Base-by-base conservation (phyloP, 2,797 vertebrate species). In the Enteromius trimaculatus region DNA sequence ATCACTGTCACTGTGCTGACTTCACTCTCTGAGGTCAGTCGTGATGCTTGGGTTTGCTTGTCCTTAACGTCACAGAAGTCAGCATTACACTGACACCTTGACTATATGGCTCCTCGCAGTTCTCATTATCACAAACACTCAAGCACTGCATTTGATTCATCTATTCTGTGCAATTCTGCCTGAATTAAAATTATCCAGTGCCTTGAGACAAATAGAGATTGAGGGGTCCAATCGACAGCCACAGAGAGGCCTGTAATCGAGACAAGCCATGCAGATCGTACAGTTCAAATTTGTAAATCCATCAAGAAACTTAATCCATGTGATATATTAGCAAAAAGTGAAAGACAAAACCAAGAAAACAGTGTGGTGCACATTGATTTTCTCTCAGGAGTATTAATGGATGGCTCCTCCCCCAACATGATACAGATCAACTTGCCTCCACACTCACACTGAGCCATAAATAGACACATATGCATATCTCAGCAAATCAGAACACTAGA, bases 271-370 rank as follows among this genome's bases (percentile, higher is more conserved):
- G 53, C 70, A 42, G 53, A 75, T 16, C 37, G 53, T 39, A 39
- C 34, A 29, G 26, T 60, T 81, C n/a, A 17, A 51, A 23, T 69
- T 68, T 76, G 10, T 49, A 58, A 66, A 80, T 82, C 69, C 85
- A 68, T 84, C 66, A 47, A 79, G 69, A 68, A 86, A 86, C 84
- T 55, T 34, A 8, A 83, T 69, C 84, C 64, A 39, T 66, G 42
- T 81, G 83, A 84, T 71, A 9, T 80, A 79, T 80, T 77, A 76
- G 13, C 51, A 75, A 31, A 75, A 26, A 75, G 62, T 3, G 29
- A 55, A 83, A 89, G 62, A 68, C 37, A n/a, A 83, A 79, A 80
- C 80, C 31, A 86, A 77, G 82, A 85, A 70, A 60, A 11, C 53
- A 60, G 51, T 37, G 74, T 55, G 16, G n/a, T 8, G 9, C 9